Evolutionary conservation across 2,888 invertebrate genomes (phyloP).

Genomic region (Rotaria sp.): DNA sequence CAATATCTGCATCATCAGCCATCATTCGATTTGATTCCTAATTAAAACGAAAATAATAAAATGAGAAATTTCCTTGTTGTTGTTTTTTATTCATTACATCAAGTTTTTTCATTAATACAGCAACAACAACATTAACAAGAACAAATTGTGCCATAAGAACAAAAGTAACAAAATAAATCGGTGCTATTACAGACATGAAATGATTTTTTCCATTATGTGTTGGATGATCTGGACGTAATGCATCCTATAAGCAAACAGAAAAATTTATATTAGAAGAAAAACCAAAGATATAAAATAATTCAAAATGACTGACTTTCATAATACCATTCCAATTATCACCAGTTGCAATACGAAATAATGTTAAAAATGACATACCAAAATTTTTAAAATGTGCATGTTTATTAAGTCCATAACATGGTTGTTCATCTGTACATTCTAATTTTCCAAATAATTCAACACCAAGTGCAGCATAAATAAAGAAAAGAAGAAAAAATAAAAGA

Average conservation of each 20-base stretch:
- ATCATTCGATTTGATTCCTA: conserved; percentile 22
- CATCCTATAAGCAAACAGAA: conserved; percentile 61
- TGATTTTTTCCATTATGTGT: conserved; percentile 69
- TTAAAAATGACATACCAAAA: conserved; percentile 94
- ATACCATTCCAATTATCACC: conserved; percentile 99
- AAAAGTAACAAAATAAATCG: conserved; percentile 97
- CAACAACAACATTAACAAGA: conserved; percentile 97
- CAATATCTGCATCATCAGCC: conserved; percentile 45
- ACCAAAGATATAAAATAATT: no score
- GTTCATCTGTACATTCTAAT: conserved; percentile 61
- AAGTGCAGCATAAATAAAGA: conserved; percentile 98
- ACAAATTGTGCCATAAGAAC: conserved; percentile 99
- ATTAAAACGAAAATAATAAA: not conserved
- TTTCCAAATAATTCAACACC: conserved; percentile 97
- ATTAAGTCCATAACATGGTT: conserved; percentile 89
- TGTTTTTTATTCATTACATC: conserved; percentile 60
- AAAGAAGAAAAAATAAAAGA: conserved; percentile 89
- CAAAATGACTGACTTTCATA: conserved; percentile 67
- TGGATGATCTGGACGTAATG: conserved; percentile 75
- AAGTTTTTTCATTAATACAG: conserved; percentile 97
- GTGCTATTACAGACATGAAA: no score
- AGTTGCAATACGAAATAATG: conserved; percentile 94
- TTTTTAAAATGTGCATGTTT: conserved; percentile 98
- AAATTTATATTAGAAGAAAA: no score
- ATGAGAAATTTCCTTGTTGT: conserved; percentile 31